Percentiles rank a stretch among this genome's conserved stretches.
phyloP scores from a whole-genome alignment of 2,113 vertebrate species.

The Orthonyx spaldingii region DNA sequence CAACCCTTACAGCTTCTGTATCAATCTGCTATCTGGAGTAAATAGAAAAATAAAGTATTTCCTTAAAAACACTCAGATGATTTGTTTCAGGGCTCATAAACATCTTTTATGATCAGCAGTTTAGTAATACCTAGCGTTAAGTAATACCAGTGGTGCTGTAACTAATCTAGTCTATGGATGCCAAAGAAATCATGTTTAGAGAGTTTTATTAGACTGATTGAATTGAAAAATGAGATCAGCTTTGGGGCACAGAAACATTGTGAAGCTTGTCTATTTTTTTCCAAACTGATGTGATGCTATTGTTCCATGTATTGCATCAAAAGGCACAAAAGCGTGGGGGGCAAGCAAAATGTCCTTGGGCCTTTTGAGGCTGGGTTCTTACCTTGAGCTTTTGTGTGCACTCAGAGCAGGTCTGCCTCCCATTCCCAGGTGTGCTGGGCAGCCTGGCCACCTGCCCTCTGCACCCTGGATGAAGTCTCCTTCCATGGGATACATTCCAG shows the following conservation, averaged over 20 bases:
- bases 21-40: not conserved
- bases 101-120: not conserved
- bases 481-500: not conserved
- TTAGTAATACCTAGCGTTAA: not conserved
- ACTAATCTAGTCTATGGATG: not conserved
- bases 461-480: not conserved
- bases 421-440: not conserved
- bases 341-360: not conserved
- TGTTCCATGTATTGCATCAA: not conserved
- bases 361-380: not conserved
- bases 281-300: not conserved
- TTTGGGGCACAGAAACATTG: not conserved
- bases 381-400: not conserved
- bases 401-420: not conserved
- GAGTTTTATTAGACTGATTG: not conserved
- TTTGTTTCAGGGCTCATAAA: conserved; percentile 14
- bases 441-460: not conserved
- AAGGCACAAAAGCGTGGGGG: not conserved
- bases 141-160: not conserved
- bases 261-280: not conserved
- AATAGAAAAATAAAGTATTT: conserved; percentile 29
- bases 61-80: not conserved
- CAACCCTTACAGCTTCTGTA: not conserved
- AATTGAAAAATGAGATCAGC: not conserved
- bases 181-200: not conserved